phyloP scores from a whole-genome alignment of 1,140 invertebrate genomes.

The Hestina assimilis region DNA sequence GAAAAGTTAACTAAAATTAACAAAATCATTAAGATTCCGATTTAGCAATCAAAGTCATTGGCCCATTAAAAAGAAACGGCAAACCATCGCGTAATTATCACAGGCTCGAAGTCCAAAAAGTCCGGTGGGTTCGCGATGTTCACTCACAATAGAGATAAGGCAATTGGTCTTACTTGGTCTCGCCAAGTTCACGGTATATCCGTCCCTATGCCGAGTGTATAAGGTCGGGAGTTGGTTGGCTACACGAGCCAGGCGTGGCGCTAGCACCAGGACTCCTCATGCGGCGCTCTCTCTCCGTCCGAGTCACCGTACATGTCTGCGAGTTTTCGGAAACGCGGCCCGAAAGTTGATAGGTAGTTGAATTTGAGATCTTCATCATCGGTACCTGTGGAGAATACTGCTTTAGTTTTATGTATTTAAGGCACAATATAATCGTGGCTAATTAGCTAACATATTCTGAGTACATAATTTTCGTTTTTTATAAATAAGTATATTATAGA shows the following conservation, averaged over 20 bases:
- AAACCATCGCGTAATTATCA: constrained; percentile 17
- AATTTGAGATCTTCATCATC: constrained; percentile 97
- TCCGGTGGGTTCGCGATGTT: constrained; percentile 21
- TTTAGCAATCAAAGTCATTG: constrained; percentile 3
- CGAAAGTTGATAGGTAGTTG: constrained; percentile 97
- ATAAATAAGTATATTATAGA: no score
- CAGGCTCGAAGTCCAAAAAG: constrained; percentile 9
- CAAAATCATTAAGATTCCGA: background rate
- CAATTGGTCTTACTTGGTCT: constrained; percentile 43
- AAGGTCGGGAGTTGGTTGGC: constrained; percentile 7
- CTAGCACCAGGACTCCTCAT: constrained; percentile 89
- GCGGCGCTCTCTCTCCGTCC: constrained; percentile 86
- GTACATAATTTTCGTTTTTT: no score
- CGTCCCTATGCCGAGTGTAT: constrained; percentile 1
- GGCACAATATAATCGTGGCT: no score
- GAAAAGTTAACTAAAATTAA: background rate
- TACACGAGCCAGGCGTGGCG: constrained; percentile 66
- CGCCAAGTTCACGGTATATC: constrained; percentile 5
- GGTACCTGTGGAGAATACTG: constrained; percentile 82
- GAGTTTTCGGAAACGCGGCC: constrained; percentile 96
- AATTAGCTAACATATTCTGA: no score
- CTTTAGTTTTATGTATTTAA: no score
- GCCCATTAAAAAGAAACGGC: background rate
- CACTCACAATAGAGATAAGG: constrained; percentile 39
- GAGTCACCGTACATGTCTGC: constrained; percentile 98